Evolutionary conservation across 2,797 vertebrate genomes (phyloP).

Genomic region (Threskiornis aethiopicus): DNA sequence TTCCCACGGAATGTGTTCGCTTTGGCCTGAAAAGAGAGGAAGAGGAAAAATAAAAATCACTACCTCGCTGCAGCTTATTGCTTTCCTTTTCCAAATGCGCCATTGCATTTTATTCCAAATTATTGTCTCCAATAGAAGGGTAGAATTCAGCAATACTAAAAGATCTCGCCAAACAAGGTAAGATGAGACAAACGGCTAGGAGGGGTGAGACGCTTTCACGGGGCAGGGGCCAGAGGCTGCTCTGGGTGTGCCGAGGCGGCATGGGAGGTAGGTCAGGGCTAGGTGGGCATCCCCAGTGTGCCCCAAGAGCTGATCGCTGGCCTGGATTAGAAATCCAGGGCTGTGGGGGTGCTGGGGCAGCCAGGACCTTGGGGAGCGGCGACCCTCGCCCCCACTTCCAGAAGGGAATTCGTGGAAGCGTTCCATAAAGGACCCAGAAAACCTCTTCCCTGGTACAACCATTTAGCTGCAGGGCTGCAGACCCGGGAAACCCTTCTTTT

Average conservation of each 20-base stretch:
- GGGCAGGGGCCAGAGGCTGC: accelerated
- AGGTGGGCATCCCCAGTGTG: too few species aligned
- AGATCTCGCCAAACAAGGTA: too few species aligned
- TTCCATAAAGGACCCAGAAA: too few species aligned
- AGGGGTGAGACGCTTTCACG: accelerated
- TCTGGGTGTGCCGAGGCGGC: too few species aligned
- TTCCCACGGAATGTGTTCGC: slow-evolving; percentile 42
- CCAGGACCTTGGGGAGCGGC: accelerated
- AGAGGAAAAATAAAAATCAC: not conserved
- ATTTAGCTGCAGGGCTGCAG: accelerated
- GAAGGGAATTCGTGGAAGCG: accelerated
- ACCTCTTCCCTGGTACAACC: too few species aligned
- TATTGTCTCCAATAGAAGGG: accelerated
- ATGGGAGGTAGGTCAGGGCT: not conserved
- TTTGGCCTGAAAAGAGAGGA: slow-evolving; percentile 51
- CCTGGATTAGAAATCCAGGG: not conserved
- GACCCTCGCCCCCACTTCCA: accelerated
- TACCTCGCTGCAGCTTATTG: accelerated
- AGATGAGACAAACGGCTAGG: accelerated
- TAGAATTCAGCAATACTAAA: accelerated
- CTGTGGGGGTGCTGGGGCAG: not conserved
- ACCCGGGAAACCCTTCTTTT: too few species aligned
- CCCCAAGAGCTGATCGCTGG: not conserved
- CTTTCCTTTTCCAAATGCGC: too few species aligned
- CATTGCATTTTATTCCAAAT: not conserved